phyloP scores from a whole-genome alignment of 2,888 invertebrate species.

The Xestobium rufovillosum region DNA sequence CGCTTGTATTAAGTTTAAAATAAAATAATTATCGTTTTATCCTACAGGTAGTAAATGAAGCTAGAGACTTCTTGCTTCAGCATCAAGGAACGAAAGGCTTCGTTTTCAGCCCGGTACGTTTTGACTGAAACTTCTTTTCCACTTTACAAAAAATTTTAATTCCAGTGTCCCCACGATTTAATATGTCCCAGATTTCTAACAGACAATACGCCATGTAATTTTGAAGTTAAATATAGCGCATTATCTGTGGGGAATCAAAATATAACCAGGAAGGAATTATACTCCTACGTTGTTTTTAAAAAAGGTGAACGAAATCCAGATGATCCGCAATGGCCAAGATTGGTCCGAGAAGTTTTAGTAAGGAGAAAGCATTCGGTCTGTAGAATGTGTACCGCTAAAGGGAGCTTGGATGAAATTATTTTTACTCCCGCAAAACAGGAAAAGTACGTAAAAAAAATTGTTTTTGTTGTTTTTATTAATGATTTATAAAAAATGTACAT shows the following conservation, averaged over 20 bases:
- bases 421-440: slow-evolving; percentile 70
- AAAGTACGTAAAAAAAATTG: slow-evolving; percentile 47
- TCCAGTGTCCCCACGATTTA: slow-evolving; percentile 74
- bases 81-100: slow-evolving; percentile 47
- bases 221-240: slow-evolving; percentile 55
- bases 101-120: slow-evolving; percentile 69
- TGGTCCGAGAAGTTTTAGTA: slow-evolving; percentile 63
- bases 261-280: slow-evolving; percentile 51
- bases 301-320: slow-evolving; percentile 55
- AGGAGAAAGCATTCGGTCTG: slow-evolving; percentile 69
- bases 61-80: slow-evolving; percentile 70
- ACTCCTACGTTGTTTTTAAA: slow-evolving; percentile 73
- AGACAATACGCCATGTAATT: slow-evolving; percentile 72
- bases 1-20: no score
- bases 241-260: slow-evolving; percentile 46
- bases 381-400: slow-evolving; percentile 66
- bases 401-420: slow-evolving; percentile 66
- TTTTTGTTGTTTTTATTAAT: slow-evolving; percentile 9
- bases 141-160: slow-evolving; percentile 19
- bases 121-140: slow-evolving; percentile 14
- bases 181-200: slow-evolving; percentile 64
- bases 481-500: slow-evolving; percentile 25
- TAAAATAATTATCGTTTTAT: slow-evolving; percentile 12
- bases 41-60: slow-evolving; percentile 64
- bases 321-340: slow-evolving; percentile 67